Conservation (phyloP, 2,888 invertebrate genomes). For the Cosmopolites sordidus region DNA sequence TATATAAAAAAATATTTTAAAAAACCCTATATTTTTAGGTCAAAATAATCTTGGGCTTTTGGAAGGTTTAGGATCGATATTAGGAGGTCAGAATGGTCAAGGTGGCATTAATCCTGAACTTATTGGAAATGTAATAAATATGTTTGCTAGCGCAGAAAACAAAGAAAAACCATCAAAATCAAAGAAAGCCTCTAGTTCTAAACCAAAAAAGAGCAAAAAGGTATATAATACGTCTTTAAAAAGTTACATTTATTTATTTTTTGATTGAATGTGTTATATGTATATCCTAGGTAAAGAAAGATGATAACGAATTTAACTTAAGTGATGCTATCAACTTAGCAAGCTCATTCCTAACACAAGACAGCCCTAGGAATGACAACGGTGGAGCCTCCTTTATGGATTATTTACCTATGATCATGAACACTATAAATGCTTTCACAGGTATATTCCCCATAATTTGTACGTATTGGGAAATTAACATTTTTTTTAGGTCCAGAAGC, state of each 20-base stretch:
- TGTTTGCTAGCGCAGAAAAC: slow-evolving; percentile 43
- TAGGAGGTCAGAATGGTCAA: slow-evolving; percentile 16
- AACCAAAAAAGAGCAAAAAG: slow-evolving; percentile 11
- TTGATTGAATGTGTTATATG: too few species aligned
- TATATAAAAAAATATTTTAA: too few species aligned
- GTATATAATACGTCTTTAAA: not conserved
- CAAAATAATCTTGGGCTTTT: slow-evolving; percentile 9
- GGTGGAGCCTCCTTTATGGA: slow-evolving; percentile 43
- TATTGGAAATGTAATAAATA: slow-evolving; percentile 57
- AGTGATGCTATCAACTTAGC: slow-evolving; percentile 19
- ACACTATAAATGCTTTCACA: slow-evolving; percentile 56
- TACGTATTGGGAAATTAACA: too few species aligned
- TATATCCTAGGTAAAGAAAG: not conserved
- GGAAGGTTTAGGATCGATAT: slow-evolving; percentile 20
- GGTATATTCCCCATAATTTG: slow-evolving; percentile 7
- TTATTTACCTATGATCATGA: slow-evolving; percentile 64
- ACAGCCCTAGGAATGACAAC: slow-evolving; percentile 10
- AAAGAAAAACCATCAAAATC: slow-evolving; percentile 13
- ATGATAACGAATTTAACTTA: slow-evolving; percentile 16
- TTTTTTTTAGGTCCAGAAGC: slow-evolving; percentile 55
- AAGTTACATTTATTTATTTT: not conserved
- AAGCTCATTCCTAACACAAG: slow-evolving; percentile 11
- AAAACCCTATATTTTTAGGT: slow-evolving; percentile 3
- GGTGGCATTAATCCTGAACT: slow-evolving; percentile 57
- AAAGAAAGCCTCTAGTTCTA: slow-evolving; percentile 7